Percentiles rank a stretch among this genome's conserved stretches.
phyloP scores from a whole-genome alignment of 2,113 vertebrate genomes.

The Raja brachyura region DNA sequence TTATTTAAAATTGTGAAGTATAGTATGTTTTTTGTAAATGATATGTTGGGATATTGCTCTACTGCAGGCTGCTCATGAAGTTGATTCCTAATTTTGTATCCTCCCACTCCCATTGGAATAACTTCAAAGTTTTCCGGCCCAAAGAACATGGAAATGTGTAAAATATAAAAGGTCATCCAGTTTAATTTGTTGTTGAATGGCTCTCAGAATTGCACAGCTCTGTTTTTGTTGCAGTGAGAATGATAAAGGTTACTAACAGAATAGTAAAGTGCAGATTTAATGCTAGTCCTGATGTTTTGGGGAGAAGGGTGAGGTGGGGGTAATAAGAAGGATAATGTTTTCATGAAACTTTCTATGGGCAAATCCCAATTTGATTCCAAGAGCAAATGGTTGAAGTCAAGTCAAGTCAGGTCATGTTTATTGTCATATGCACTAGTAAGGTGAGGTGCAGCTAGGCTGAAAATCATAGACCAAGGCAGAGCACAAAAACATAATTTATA shows the following conservation, averaged over 20 bases:
- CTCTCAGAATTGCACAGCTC: neutral
- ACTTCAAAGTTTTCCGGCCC: neutral
- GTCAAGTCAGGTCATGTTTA: too few relatives aligned
- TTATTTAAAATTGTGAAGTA: neutral
- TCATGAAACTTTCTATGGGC: neutral
- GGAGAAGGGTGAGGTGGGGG: neutral
- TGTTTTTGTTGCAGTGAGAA: neutral
- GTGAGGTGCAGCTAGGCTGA: too few relatives aligned
- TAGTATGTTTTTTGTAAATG: neutral
- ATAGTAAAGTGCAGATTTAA: neutral
- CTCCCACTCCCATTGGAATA: neutral
- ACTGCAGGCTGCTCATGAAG: neutral
- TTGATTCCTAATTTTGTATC: neutral
- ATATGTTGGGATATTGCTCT: neutral
- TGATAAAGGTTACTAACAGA: neutral
- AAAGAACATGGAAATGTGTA: neutral
- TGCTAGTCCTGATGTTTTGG: neutral
- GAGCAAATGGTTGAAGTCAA: neutral
- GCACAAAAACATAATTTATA: too few relatives aligned
- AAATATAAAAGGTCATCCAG: too few relatives aligned
- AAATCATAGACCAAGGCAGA: too few relatives aligned
- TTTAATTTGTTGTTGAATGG: neutral
- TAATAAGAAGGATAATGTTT: too few relatives aligned
- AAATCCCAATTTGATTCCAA: neutral
- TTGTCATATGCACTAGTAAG: too few relatives aligned